Percentiles rank a stretch among this genome's conserved stretches.
Conservation (phyloP, 2,888 invertebrate species). For the Criorhina ranunculi region DNA sequence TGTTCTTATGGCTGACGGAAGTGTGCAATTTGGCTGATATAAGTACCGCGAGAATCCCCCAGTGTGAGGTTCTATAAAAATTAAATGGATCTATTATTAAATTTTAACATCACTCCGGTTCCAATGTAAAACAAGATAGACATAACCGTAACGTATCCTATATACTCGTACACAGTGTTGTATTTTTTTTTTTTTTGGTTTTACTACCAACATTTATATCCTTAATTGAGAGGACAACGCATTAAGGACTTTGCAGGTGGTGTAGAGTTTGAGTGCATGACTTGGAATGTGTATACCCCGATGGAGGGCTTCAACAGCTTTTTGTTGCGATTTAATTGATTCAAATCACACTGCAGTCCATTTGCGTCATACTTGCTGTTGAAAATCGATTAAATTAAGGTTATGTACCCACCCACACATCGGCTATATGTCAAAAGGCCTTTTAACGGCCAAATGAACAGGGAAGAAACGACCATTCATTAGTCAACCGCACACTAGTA, state of each 20-base stretch:
- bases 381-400: not conserved
- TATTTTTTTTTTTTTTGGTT: not conserved
- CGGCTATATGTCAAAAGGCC: slow-evolving; percentile 60
- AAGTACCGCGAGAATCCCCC: slow-evolving; percentile 30
- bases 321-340: not conserved
- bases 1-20: slow-evolving; percentile 51
- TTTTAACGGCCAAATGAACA: slow-evolving; percentile 60
- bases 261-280: not conserved
- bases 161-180: not conserved
- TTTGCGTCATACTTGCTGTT: not conserved
- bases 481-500: slow-evolving; percentile 17
- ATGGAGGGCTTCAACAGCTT: too few relatives aligned
- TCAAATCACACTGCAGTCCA: not conserved
- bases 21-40: slow-evolving; percentile 52
- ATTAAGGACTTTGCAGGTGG: slow-evolving; percentile 18
- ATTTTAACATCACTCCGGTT: slow-evolving; percentile 20
- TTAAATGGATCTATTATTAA: slow-evolving; percentile 33
- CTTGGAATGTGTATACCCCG: not conserved
- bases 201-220: slow-evolving; percentile 2
- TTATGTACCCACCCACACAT: not conserved
- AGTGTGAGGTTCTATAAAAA: slow-evolving; percentile 29
- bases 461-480: slow-evolving; percentile 19
- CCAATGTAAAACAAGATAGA: not conserved
- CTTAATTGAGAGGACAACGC: slow-evolving; percentile 1
- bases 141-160: not conserved